Conservation (phyloP, 92 coral and sea anemone species). For the Parazoanthus darwini region DNA sequence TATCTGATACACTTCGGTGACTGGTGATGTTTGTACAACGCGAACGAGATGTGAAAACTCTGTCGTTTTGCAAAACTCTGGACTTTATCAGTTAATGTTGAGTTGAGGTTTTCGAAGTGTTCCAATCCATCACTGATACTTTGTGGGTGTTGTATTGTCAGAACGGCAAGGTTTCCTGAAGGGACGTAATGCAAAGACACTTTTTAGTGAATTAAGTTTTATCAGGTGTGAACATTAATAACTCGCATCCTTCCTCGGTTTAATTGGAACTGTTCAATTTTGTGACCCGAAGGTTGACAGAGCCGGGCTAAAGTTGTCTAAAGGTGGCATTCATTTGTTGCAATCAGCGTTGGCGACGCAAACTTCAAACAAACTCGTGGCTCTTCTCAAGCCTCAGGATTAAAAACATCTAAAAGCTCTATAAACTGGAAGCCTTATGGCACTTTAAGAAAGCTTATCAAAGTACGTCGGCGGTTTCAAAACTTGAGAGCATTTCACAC, state of each 20-base stretch:
- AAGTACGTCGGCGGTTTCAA: slow-evolving; percentile 3
- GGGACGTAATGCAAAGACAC: not conserved
- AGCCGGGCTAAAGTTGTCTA: not conserved
- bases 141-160: slow-evolving; percentile 4
- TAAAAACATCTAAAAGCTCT: not conserved
- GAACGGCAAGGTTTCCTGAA: not conserved
- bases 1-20: not conserved
- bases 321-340: not conserved
- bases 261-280: slow-evolving; percentile 2
- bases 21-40: not conserved
- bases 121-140: not conserved
- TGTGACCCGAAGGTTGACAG: not conserved
- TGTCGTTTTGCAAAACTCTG: not conserved
- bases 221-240: slow-evolving; percentile 12
- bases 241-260: slow-evolving; percentile 15
- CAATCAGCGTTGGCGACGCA: not conserved
- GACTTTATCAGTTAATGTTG: not conserved
- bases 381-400: not conserved
- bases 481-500: slow-evolving; percentile 34
- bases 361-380: not conserved
- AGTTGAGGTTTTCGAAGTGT: not conserved
- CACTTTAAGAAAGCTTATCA: not conserved
- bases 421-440: not conserved
- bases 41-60: slow-evolving; percentile 28
- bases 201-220: not conserved